A percentile compares a stretch with the other conserved stretches of the same genome.
Conservation (phyloP, 2,888 invertebrate species). For the Criorhina ranunculi region DNA sequence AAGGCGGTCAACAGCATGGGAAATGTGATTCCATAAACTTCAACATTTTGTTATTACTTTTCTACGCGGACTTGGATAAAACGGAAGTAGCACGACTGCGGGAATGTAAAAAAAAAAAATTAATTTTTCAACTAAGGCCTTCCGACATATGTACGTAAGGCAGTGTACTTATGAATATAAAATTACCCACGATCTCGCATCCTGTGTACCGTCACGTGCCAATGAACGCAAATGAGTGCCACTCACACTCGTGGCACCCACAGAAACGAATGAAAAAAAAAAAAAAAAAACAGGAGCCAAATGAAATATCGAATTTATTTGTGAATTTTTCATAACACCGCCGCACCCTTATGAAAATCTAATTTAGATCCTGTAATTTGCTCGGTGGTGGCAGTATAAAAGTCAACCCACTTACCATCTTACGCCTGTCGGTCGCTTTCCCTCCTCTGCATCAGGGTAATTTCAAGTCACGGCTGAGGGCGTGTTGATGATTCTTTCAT, state of each 20-base stretch:
- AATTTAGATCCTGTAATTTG: constrained; percentile 64
- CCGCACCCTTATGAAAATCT: constrained; percentile 59
- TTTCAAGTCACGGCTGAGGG: constrained; percentile 11
- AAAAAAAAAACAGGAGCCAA: constrained; percentile 6
- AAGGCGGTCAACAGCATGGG: constrained; percentile 23
- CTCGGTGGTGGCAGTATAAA: constrained; percentile 42
- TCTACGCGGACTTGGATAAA: constrained; percentile 24
- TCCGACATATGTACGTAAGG: constrained; percentile 41
- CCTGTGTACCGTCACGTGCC: constrained; percentile 40
- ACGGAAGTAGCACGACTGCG: constrained; percentile 22
- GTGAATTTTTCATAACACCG: constrained; percentile 46
- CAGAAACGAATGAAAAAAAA: background rate
- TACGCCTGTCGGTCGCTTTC: background rate
- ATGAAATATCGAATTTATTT: constrained; percentile 65
- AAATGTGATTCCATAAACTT: constrained; percentile 28
- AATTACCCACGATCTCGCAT: constrained; percentile 47
- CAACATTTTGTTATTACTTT: constrained; percentile 3
- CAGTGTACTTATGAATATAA: constrained; percentile 66
- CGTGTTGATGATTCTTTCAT: background rate
- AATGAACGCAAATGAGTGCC: constrained; percentile 27
- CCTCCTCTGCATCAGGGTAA: background rate
- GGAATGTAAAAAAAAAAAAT: constrained; percentile 1
- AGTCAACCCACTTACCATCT: constrained; percentile 33
- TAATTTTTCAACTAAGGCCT: constrained; percentile 54
- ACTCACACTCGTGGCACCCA: background rate